Percentiles rank a stretch among this genome's conserved stretches.
Evolutionary conservation across 2,888 invertebrate genomes (phyloP).

Genomic region (Melolontha melolontha): DNA sequence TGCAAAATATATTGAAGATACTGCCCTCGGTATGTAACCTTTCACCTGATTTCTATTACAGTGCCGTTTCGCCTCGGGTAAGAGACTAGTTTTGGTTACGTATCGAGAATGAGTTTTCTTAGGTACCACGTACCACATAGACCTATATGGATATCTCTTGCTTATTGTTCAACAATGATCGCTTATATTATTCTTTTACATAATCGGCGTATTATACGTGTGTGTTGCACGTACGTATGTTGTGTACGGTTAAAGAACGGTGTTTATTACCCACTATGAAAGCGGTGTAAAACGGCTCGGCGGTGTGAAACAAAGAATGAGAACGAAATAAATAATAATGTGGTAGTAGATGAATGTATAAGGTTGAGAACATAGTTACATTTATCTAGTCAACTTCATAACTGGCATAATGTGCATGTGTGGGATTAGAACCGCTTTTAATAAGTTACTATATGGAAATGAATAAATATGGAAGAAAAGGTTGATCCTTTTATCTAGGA

Average conservation of each 20-base stretch:
- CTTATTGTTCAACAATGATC: slow-evolving; percentile 35
- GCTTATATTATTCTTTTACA: slow-evolving; percentile 35
- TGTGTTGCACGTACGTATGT: neutral
- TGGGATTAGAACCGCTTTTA: no score
- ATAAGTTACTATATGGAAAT: no score
- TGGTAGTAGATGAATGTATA: no score
- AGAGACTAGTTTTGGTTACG: slow-evolving; percentile 52
- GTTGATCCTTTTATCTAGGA: no score
- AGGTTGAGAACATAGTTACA: no score
- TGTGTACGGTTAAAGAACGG: slow-evolving; percentile 18
- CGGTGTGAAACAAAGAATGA: slow-evolving; percentile 27
- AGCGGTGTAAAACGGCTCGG: neutral
- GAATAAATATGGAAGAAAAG: no score
- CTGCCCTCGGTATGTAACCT: slow-evolving; percentile 62
- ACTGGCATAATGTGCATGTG: no score
- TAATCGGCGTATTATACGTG: slow-evolving; percentile 9
- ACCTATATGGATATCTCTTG: slow-evolving; percentile 32
- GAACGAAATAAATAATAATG: no score
- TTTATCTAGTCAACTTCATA: no score
- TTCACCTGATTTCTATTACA: slow-evolving; percentile 63
- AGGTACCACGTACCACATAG: slow-evolving; percentile 18
- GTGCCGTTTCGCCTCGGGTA: slow-evolving; percentile 59
- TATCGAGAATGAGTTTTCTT: slow-evolving; percentile 21
- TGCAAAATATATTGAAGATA: slow-evolving; percentile 53
- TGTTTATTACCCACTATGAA: slow-evolving; percentile 23